These are phyloP conservation scores for Himalopsyche anomala DNA, from an alignment of 2,888 invertebrate genomes.

Conservation along the genomic window DNA sequence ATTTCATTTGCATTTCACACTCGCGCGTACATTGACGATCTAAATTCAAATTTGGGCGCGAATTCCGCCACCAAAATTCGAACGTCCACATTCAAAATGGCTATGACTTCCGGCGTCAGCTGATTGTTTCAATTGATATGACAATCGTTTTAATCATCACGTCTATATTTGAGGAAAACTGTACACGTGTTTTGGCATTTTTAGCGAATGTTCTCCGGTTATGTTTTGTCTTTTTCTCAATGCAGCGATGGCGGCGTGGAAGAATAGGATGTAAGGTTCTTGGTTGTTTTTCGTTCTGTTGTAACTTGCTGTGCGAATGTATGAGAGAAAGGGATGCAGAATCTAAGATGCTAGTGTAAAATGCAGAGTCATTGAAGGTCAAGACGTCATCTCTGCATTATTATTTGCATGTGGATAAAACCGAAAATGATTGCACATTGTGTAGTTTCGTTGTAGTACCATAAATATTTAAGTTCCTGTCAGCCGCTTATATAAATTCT, in stretches of 20 bases:
- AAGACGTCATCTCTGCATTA: not conserved
- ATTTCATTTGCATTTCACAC: too few species aligned
- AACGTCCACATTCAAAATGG: not conserved
- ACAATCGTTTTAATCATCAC: not conserved
- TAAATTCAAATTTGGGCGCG: conserved; percentile 2
- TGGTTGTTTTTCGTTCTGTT: not conserved
- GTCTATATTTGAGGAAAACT: not conserved
- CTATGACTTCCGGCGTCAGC: conserved; percentile 5
- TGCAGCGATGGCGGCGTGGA: not conserved
- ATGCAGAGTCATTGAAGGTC: not conserved
- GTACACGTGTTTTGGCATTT: not conserved
- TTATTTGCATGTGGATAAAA: not conserved
- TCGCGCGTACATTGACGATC: not conserved
- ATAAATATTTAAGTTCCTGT: too few species aligned
- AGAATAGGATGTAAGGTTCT: not conserved
- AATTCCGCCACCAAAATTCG: not conserved
- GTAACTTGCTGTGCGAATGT: not conserved
- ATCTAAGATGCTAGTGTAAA: not conserved
- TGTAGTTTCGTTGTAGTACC: too few species aligned
- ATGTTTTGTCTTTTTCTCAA: not conserved
- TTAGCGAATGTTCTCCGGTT: not conserved
- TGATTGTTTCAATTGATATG: not conserved
- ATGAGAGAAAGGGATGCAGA: not conserved
- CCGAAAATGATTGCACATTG: too few species aligned
- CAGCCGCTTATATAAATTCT: too few species aligned